phyloP scores from a whole-genome alignment of 2,888 invertebrate species.

The Drepanosiphum platanoidis region DNA sequence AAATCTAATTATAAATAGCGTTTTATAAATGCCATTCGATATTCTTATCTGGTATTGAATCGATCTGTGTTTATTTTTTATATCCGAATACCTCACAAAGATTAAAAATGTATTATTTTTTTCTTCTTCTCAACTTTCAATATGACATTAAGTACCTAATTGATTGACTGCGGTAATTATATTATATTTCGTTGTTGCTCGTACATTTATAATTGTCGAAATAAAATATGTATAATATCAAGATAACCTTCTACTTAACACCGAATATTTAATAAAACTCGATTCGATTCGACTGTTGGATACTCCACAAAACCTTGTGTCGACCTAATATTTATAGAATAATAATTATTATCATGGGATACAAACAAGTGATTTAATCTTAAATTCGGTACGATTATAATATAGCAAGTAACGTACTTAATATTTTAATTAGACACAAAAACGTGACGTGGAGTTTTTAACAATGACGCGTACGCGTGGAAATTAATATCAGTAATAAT shows the following conservation, averaged over 20 bases:
- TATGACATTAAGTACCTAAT: neutral
- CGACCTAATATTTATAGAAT: slow-evolving; percentile 32
- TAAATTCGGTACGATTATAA: neutral
- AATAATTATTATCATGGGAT: slow-evolving; percentile 3
- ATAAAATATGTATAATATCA: slow-evolving; percentile 17
- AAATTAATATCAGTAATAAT: neutral
- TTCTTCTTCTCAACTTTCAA: neutral
- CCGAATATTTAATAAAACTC: slow-evolving; percentile 19
- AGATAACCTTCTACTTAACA: slow-evolving; percentile 27
- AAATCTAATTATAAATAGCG: too few species aligned
- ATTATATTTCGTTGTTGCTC: slow-evolving; percentile 8
- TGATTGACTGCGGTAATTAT: neutral
- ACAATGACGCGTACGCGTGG: neutral
- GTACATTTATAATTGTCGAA: neutral
- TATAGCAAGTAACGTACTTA: neutral
- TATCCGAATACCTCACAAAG: too few species aligned
- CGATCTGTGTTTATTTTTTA: neutral
- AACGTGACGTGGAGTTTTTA: slow-evolving; percentile 1
- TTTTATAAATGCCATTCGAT: neutral
- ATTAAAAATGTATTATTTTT: too few species aligned
- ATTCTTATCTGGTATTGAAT: neutral
- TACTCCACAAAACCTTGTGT: neutral
- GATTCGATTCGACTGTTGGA: neutral
- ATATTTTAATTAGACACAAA: slow-evolving; percentile 16
- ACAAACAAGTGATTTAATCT: neutral